Percentiles rank a stretch among this genome's conserved stretches.
Conservation (phyloP, 2,797 vertebrate species). For the Sebastes hubbsi region DNA sequence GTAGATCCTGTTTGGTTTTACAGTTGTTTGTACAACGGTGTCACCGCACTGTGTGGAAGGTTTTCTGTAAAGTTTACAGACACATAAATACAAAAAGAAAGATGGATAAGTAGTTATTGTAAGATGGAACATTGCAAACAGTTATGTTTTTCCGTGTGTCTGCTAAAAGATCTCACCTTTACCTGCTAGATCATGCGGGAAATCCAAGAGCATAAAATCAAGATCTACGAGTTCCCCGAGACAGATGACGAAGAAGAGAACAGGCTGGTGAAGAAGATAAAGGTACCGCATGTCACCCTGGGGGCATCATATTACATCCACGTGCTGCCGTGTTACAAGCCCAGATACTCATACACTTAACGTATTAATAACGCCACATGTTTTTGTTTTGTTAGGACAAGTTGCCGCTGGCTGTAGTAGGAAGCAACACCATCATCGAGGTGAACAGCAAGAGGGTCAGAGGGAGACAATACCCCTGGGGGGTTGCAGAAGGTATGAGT, state of each 20-base stretch:
- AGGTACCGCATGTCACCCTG: slow-evolving; percentile 77
- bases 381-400: slow-evolving; percentile 85
- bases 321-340: not conserved
- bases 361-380: not conserved
- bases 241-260: slow-evolving; percentile 98
- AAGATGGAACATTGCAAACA: not conserved
- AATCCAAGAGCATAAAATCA: slow-evolving; percentile 99
- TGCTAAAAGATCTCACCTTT: not conserved
- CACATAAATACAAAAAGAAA: not conserved
- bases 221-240: slow-evolving; percentile 99
- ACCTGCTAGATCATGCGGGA: slow-evolving; percentile 93
- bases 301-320: not conserved
- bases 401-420: slow-evolving; percentile 97
- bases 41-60: not conserved
- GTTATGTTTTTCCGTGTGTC: not conserved
- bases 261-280: slow-evolving; percentile 97
- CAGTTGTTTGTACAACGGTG: not conserved
- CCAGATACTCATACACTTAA: not conserved
- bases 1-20: not conserved
- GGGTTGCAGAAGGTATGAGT: slow-evolving; percentile 94
- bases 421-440: slow-evolving; percentile 98
- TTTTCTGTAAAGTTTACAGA: not conserved
- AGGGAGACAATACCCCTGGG: slow-evolving; percentile 98
- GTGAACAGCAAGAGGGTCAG: slow-evolving; percentile 93
- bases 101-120: not conserved